Evolutionary conservation across 2,113 vertebrate genomes (phyloP), one percentile per base, ranked within the genome.

Genomic region (Pteruthius melanotis): DNA sequence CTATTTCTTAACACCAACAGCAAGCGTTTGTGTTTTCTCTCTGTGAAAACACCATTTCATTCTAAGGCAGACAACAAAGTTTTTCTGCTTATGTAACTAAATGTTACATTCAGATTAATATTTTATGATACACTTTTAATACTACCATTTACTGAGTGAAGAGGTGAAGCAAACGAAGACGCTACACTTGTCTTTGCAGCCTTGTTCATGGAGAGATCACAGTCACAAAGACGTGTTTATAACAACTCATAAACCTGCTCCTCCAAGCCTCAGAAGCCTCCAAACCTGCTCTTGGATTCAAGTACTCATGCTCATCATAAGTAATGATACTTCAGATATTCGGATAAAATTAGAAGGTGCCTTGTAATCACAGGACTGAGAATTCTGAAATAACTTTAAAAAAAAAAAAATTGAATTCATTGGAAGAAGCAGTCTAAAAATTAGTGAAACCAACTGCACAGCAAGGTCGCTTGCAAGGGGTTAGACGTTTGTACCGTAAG

Each of bases 401-500:
- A 23, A 59, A 64, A 33, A 23, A 39, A 3, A 0, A 35, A 1
- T 15, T 15, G 35, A 76, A n/a, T 11, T 72, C 1, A 2, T 28
- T 44, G 69, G n/a, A 85, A 93, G 35, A 13, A 49, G 40, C 14
- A 54, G 22, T 14, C 40, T 40, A 60, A 64, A 56, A 54, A 79
- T 52, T 59, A 1, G 1, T 76, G 50, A 85, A 82, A 68, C 33
- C 35, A 47, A 4, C 2, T n/a, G 27, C 0, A 1, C 0, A 49
- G 39, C 13, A 42, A 74, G 15, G 23, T 15, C 63, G 20, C 52
- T 56, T 75, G 21, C 52, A 66, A 82, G n/a, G 10, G 2, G 5
- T 69, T 57, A 42, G 42, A 40, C 1, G 0, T 54, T 63, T 56
- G 24, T 60, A 68, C 71, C 75, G 60, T 76, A 72, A 80, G 53